Conservation (phyloP, 1,140 invertebrate species). For the Eubasilissa regina region DNA sequence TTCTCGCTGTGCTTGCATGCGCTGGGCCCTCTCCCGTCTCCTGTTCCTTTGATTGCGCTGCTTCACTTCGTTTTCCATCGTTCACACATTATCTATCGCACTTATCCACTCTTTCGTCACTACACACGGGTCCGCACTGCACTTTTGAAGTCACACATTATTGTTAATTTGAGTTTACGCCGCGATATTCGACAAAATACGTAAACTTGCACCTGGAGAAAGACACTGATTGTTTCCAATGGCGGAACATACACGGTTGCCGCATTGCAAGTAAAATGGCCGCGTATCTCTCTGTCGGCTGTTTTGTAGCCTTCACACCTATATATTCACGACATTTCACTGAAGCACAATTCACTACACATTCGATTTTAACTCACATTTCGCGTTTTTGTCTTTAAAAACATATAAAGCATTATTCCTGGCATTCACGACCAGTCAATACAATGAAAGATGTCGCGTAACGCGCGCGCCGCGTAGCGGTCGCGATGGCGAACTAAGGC, state of each 20-base stretch:
- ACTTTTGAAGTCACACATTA: conserved; percentile 71
- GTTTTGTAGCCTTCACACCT: conserved; percentile 69
- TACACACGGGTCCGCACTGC: conserved; percentile 73
- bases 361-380: conserved; percentile 71
- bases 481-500: conserved; percentile 71
- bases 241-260: conserved; percentile 80
- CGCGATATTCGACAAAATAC: conserved; percentile 70
- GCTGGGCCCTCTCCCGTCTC: conserved; percentile 87
- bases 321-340: conserved; percentile 66
- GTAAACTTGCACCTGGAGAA: conserved; percentile 73
- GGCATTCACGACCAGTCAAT: conserved; percentile 74
- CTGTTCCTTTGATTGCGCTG: conserved; percentile 87
- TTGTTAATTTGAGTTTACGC: conserved; percentile 66
- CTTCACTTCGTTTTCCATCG: conserved; percentile 87
- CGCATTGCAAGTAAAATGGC: conserved; percentile 81
- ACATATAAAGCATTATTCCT: conserved; percentile 74
- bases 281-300: conserved; percentile 73
- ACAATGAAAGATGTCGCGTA: conserved; percentile 76
- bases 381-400: conserved; percentile 72
- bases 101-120: conserved; percentile 72
- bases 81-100: conserved; percentile 74
- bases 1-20: conserved; percentile 86
- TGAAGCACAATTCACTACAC: conserved; percentile 70
- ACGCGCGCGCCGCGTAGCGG: conserved; percentile 71
- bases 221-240: conserved; percentile 78